Evolutionary conservation across 2,797 vertebrate genomes (phyloP), one percentile per base, ranked within the genome.

Genomic region (Chelonia mydas): DNA sequence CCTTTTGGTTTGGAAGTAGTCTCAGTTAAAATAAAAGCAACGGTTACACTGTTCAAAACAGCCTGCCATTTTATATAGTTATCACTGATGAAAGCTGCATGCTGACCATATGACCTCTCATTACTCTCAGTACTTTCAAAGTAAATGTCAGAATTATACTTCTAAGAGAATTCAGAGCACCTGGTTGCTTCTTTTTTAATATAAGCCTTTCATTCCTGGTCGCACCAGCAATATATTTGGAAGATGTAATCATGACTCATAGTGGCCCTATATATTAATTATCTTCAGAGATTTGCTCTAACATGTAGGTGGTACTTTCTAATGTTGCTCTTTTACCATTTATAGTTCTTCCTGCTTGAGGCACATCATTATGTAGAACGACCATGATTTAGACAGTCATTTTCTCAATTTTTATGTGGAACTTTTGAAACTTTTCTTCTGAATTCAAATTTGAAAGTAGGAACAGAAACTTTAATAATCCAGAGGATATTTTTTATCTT

Each of bases 181-280:
- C 47, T 55, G 91, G 54, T 65, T 19, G 59, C 54, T 51, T 25
- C 45, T 19, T 84, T 53, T 25, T 7, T n/a, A 87, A 81, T 11
- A 47, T 76, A 90, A 55, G 86, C 3, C 61, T 91, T 11, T 74
- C 61, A 86, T 16, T 76, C 50, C 74, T 0, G 0, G n/a, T 15
- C 86, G 55, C 7, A 83, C 1, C 61, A 90, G 72, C 45, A 28
- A 1, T 3, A 0, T 5, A 68, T 55, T 55, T 86, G 41, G 74
- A 28, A 80, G 81, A 77, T 81, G 87, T 33, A 90, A 88, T 19
- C 74, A 21, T 25, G 87, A 81, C 41, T 79, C 72, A 87, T 91
- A 21, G 1, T 87, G 80, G 77, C 23, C 87, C 54, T 13, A 31
- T 53, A 77, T 55, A 41, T 95, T 94, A 94, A 93, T 96, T 96